A percentile compares a stretch with the other conserved stretches of the same genome.
Evolutionary conservation across 2,797 vertebrate species (phyloP).

Genomic region (Erpetoichthys calabaricus): DNA sequence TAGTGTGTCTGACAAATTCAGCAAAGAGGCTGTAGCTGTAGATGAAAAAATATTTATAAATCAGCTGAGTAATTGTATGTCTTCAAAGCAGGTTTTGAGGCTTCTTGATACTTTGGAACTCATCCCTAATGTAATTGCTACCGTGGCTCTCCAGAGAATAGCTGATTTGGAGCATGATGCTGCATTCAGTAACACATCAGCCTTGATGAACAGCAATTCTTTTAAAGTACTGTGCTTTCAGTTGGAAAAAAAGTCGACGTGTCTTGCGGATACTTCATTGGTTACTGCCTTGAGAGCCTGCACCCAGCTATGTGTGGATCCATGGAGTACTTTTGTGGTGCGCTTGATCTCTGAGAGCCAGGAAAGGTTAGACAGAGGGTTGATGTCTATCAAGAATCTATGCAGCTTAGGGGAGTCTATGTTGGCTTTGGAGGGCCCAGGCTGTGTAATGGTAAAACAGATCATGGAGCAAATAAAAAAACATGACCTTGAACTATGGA

Average conservation of each 20-base stretch:
- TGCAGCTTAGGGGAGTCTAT: slow-evolving; percentile 59
- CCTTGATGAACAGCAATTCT: slow-evolving; percentile 39
- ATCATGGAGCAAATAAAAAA: slow-evolving; percentile 49
- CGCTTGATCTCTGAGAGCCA: slow-evolving; percentile 60
- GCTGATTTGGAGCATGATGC: slow-evolving; percentile 54
- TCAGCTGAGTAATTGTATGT: slow-evolving; percentile 35
- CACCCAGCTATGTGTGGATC: slow-evolving; percentile 53
- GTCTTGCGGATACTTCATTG: slow-evolving; percentile 49
- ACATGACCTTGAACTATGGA: slow-evolving; percentile 41
- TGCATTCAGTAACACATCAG: slow-evolving; percentile 32
- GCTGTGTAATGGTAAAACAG: slow-evolving; percentile 31
- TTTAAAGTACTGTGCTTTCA: slow-evolving; percentile 59
- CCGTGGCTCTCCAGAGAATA: slow-evolving; percentile 54
- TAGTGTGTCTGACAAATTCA: slow-evolving; percentile 23
- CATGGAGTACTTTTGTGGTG: slow-evolving; percentile 49
- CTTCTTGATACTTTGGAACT: slow-evolving; percentile 41
- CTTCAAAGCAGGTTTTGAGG: slow-evolving; percentile 50
- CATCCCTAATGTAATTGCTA: slow-evolving; percentile 54
- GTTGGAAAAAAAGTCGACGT: slow-evolving; percentile 48
- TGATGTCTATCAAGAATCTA: slow-evolving; percentile 43
- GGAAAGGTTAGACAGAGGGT: slow-evolving; percentile 41
- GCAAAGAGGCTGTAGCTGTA: slow-evolving; percentile 25
- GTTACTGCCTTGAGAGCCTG: slow-evolving; percentile 59
- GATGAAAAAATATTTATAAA: slow-evolving; percentile 42
- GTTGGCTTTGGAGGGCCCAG: slow-evolving; percentile 45